phyloP scores from a whole-genome alignment of 2,113 vertebrate species.

The Dipodomys ordii region DNA sequence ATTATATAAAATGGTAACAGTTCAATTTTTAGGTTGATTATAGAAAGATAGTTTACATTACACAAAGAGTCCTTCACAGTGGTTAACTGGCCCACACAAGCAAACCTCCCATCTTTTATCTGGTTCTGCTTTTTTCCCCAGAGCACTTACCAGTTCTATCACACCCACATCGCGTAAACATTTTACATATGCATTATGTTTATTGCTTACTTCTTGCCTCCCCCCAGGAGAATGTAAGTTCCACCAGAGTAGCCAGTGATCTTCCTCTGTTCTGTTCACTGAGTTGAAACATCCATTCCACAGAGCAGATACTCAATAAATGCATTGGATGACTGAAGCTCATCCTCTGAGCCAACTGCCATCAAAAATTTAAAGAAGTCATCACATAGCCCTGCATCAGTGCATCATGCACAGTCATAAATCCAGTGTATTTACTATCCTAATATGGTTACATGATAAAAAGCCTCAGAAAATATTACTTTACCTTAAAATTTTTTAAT shows the following conservation, averaged over 20 bases:
- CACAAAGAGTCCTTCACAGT: neutral
- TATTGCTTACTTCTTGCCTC: neutral
- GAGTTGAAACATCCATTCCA: neutral
- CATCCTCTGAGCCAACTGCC: neutral
- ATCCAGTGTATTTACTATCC: neutral
- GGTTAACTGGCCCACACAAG: neutral
- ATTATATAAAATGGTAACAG: neutral
- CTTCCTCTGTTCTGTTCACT: neutral
- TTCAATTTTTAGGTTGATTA: neutral
- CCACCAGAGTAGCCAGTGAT: neutral
- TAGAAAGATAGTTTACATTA: neutral
- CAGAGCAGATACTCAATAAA: neutral
- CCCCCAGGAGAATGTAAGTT: neutral
- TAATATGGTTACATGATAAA: neutral
- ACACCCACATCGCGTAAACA: neutral
- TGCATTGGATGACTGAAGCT: neutral
- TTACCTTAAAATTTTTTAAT: neutral
- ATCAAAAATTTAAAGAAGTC: neutral
- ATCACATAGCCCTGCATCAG: neutral
- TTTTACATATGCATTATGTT: neutral
- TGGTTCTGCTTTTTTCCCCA: neutral
- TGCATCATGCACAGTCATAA: too few species aligned
- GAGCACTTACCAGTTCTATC: neutral
- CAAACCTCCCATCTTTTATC: neutral
- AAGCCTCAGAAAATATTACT: neutral